Evolutionary conservation across 2,113 vertebrate genomes (phyloP).

Genomic region (Ochotona princeps): DNA sequence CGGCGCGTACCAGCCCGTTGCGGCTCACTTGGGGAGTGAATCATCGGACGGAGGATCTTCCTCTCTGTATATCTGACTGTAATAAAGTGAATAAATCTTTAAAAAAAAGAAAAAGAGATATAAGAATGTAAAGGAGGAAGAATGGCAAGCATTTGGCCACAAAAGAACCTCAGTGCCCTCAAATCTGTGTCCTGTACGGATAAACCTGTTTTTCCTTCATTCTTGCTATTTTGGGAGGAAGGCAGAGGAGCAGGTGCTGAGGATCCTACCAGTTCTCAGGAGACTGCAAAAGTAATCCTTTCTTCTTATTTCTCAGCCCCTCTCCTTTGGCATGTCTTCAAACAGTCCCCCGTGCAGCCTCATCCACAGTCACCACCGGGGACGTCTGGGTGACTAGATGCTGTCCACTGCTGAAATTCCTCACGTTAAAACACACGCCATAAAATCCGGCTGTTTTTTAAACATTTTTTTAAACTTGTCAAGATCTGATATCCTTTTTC

Average conservation of each 20-base stretch:
- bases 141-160: not conserved
- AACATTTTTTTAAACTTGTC: not conserved
- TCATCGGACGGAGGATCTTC: no score
- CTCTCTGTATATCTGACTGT: no score
- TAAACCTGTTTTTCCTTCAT: not conserved
- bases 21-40: no score
- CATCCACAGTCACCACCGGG: not conserved
- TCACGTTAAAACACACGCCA: not conserved
- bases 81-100: no score
- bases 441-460: not conserved
- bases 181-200: not conserved
- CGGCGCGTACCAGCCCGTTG: no score
- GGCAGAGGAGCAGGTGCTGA: no score
- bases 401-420: not conserved
- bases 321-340: fast-evolving
- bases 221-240: no score
- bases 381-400: not conserved
- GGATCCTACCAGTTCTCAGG: not conserved
- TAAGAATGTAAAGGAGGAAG: not conserved
- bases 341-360: no score
- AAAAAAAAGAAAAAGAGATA: no score
- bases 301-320: not conserved
- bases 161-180: not conserved
- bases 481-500: not conserved
- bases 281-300: not conserved